Conservation (phyloP, 2,888 invertebrate genomes). For the Melanostoma scalare region DNA sequence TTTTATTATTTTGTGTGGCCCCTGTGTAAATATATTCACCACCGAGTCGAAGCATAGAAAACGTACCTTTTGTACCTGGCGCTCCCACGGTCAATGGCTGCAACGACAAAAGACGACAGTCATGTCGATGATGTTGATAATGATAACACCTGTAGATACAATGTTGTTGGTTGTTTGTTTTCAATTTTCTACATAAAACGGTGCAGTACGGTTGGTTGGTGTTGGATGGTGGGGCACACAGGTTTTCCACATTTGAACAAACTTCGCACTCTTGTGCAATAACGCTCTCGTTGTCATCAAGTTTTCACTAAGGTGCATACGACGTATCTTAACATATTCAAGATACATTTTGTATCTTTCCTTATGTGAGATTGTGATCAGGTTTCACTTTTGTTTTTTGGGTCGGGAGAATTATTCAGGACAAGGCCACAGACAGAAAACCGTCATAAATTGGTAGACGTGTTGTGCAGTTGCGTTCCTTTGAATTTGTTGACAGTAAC, state of each 20-base stretch:
- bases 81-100: slow-evolving; percentile 68
- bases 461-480: neutral
- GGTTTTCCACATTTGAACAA: slow-evolving; percentile 40
- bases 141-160: slow-evolving; percentile 67
- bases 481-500: slow-evolving; percentile 40
- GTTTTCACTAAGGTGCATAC: slow-evolving; percentile 1
- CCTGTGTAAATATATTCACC: slow-evolving; percentile 42
- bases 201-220: slow-evolving; percentile 3
- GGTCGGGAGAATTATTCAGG: slow-evolving; percentile 61
- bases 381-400: slow-evolving; percentile 69
- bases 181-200: slow-evolving; percentile 61
- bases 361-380: slow-evolving; percentile 60
- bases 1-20: slow-evolving; percentile 46
- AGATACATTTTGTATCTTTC: slow-evolving; percentile 18
- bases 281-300: slow-evolving; percentile 34
- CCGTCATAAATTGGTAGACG: slow-evolving; percentile 14
- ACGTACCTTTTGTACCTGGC: slow-evolving; percentile 41
- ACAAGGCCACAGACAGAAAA: slow-evolving; percentile 61
- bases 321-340: neutral
- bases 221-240: neutral
- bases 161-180: slow-evolving; percentile 56
- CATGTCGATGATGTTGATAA: slow-evolving; percentile 33
- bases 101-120: slow-evolving; percentile 14
- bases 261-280: slow-evolving; percentile 39
- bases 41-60: slow-evolving; percentile 17